These are phyloP conservation scores for Labrus mixtus DNA, from an alignment of 2,113 vertebrate species.

Conservation along the genomic window DNA sequence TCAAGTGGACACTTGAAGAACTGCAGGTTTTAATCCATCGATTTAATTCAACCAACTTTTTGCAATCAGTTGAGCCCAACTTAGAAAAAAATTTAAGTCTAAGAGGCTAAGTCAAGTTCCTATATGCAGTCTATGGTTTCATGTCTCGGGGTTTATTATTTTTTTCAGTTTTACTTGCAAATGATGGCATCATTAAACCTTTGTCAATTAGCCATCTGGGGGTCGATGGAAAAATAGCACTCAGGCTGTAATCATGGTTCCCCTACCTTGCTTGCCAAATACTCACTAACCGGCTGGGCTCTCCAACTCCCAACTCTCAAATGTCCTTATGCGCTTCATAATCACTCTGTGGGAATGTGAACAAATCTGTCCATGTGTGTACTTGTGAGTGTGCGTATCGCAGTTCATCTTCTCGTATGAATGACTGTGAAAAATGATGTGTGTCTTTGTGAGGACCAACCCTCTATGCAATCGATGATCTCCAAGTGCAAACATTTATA, in stretches of 20 bases:
- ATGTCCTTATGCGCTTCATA: slow-evolving; percentile 67
- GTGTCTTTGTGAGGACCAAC: slow-evolving; percentile 10
- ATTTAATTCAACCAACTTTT: too few species aligned
- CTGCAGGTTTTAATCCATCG: too few species aligned
- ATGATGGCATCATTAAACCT: slow-evolving; percentile 58
- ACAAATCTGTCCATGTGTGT: slow-evolving; percentile 37
- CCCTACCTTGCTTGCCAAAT: slow-evolving; percentile 64
- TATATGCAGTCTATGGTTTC: background rate
- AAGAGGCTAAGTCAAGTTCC: background rate
- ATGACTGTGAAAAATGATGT: slow-evolving; percentile 22
- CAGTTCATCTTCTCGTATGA: slow-evolving; percentile 55
- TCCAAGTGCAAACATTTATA: slow-evolving; percentile 75
- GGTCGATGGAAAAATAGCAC: slow-evolving; percentile 64
- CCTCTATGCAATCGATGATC: slow-evolving; percentile 59
- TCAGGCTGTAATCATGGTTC: slow-evolving; percentile 66
- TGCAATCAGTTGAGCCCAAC: background rate
- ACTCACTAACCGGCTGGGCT: slow-evolving; percentile 56
- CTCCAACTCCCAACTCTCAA: slow-evolving; percentile 65
- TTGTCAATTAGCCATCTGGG: slow-evolving; percentile 73
- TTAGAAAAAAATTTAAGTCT: too few species aligned
- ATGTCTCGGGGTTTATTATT: slow-evolving; percentile 44
- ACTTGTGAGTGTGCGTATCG: slow-evolving; percentile 15
- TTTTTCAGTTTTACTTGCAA: slow-evolving; percentile 44
- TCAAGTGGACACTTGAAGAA: too few species aligned
- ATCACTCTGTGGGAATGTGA: slow-evolving; percentile 67